A percentile compares a stretch with the other conserved stretches of the same genome.
These are phyloP conservation scores for Drosophila teissieri DNA, from an alignment of 1,140 invertebrate genomes.

Conservation along the genomic window DNA sequence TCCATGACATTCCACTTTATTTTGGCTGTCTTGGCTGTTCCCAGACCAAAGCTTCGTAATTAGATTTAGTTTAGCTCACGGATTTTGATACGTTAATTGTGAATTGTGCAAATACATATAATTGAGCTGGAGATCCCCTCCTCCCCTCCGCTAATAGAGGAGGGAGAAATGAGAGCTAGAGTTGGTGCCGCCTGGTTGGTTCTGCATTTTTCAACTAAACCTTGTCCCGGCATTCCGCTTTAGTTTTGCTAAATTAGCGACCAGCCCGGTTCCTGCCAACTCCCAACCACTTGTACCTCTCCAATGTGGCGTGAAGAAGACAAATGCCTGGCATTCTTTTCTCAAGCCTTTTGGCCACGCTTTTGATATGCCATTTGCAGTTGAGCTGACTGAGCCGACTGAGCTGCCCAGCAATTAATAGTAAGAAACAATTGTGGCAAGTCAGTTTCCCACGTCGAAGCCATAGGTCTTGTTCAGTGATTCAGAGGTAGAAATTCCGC, in stretches of 20 bases:
- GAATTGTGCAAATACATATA: conserved; percentile 77
- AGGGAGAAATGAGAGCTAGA: conserved; percentile 14
- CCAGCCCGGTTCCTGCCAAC: conserved; percentile 16
- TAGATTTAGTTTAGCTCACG: conserved; percentile 77
- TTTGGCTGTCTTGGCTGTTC: conserved; percentile 2
- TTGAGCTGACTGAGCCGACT: conserved; percentile 12
- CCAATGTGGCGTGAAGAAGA: conserved; percentile 76
- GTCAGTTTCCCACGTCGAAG: conserved; percentile 61
- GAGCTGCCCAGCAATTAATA: conserved; percentile 61
- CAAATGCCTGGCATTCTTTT: conserved; percentile 78
- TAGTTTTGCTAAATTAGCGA: conserved; percentile 76
- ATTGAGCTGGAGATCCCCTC: conserved; percentile 54
- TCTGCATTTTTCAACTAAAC: conserved; percentile 17
- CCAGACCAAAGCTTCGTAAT: conserved; percentile 49
- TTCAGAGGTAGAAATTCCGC: conserved; percentile 50
- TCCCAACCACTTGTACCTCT: conserved; percentile 13
- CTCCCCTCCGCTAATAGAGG: conserved; percentile 4
- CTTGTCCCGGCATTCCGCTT: conserved; percentile 57
- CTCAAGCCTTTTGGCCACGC: conserved; percentile 80
- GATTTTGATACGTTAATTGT: conserved; percentile 82
- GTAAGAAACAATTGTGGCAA: conserved; percentile 45
- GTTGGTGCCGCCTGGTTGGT: conserved; percentile 66
- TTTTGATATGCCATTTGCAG: conserved; percentile 70
- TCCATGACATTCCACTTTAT: neutral
- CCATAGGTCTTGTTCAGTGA: conserved; percentile 35